Evolutionary conservation across 2,888 invertebrate species (phyloP), one percentile per base, ranked within the genome.

Genomic region (Clepsis dumicolana): DNA sequence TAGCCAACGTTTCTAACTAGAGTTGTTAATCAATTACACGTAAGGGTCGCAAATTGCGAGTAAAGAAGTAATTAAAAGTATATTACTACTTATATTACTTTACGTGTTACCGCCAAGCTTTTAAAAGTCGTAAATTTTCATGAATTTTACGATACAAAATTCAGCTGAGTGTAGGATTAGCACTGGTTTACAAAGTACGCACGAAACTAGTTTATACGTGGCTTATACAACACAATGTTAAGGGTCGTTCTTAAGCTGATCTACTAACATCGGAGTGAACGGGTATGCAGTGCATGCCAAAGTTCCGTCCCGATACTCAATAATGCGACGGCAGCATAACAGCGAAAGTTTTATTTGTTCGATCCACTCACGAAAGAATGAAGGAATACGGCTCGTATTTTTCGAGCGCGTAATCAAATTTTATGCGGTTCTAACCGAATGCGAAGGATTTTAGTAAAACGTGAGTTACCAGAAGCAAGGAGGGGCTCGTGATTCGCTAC

Each of bases 331-430:
- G 41, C 27, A 24, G 18, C 57, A 50, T 68, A 50, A 64, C 52
- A 38, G 12, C 18, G 29, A 53, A 68, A 57, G 27, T 53, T 68
- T 59, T 41, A 52, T 64, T 68, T 68, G 63, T 68, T 68, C 59
- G 57, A 29, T 38, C 50, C 62, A 67, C 67, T 67, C 56, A 52
- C 52, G 57, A 67, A 52, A 27, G 52, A 68, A 68, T 68, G 59
- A 68, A 68, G 68, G 68, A 59, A 68, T 64, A 59, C 21, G 57
- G 64, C 52, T 64, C 63, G 59, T 68, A 68, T 68, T 68, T 68
- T 38, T 64, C 59, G 53, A 68, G 63, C 52, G 56, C 41, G 68
- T 68, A 64, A 68, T 68, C 68, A 68, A 64, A 68, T 68, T 68
- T 64, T 64, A 68, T 68, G 68, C 68, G 59, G 68, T 59, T 59